A percentile compares a stretch with the other conserved stretches of the same genome.
Evolutionary conservation across 2,113 vertebrate species (phyloP).

Genomic region (Pseudorhombus dupliciocellatus): DNA sequence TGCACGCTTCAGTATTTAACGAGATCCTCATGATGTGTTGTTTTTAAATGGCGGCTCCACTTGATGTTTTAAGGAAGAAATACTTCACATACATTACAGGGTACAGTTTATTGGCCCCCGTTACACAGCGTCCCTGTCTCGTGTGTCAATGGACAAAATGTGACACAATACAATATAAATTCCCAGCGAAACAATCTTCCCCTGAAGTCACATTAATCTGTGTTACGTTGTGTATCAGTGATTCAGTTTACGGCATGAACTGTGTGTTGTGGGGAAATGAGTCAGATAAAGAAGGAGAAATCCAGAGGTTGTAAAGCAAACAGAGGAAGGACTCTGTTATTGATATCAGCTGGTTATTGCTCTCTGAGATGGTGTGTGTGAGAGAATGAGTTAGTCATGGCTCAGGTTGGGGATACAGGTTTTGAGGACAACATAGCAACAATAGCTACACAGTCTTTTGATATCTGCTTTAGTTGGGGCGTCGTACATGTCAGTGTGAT

Average conservation of each 20-base stretch:
- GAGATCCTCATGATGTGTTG: conserved; percentile 43
- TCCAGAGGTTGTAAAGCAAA: conserved; percentile 44
- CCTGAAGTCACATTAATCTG: not conserved
- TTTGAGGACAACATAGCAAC: too few species aligned
- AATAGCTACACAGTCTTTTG: not conserved
- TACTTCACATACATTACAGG: not conserved
- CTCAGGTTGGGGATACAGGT: too few species aligned
- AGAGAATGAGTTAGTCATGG: too few species aligned
- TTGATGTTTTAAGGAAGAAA: conserved; percentile 12
- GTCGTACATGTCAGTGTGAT: conserved; percentile 48
- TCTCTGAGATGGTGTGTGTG: conserved; percentile 33
- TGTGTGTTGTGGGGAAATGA: not conserved
- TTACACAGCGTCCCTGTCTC: not conserved
- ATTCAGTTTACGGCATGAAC: not conserved
- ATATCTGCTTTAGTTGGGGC: conserved; percentile 37
- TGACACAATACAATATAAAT: not conserved
- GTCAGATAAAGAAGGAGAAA: conserved; percentile 23
- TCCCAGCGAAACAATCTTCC: not conserved
- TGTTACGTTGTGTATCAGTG: not conserved
- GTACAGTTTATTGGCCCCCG: conserved; percentile 13
- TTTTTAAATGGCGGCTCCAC: conserved; percentile 25
- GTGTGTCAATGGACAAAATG: not conserved
- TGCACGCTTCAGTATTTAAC: conserved; percentile 16
- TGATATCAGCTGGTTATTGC: conserved; percentile 49
- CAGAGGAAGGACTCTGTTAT: conserved; percentile 48